Evolutionary conservation across 2,888 invertebrate genomes (phyloP).

Genomic region (Epiperipatus broadwayi): DNA sequence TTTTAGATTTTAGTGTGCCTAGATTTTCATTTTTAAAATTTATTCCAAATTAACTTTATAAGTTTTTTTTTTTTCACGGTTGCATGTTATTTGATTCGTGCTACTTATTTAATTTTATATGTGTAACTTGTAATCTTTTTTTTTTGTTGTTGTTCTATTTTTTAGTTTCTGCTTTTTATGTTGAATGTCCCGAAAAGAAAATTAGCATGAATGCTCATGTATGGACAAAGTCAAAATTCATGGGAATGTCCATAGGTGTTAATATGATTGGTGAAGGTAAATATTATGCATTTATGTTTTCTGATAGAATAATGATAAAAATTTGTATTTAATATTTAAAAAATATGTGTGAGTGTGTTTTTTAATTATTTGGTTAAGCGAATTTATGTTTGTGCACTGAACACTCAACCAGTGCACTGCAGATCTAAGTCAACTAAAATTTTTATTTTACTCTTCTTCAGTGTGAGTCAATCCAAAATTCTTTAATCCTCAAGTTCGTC

Average conservation of each 20-base stretch:
- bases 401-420: too few species aligned
- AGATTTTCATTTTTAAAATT: too few species aligned
- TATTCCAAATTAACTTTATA: conserved; percentile 11
- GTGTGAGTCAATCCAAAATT: conserved; percentile 12
- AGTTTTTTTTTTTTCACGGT: conserved; percentile 13
- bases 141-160: conserved; percentile 10
- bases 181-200: conserved; percentile 31
- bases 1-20: too few species aligned
- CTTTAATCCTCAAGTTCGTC: too few species aligned
- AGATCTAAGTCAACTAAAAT: conserved; percentile 1
- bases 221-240: conserved; percentile 34
- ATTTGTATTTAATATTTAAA: conserved; percentile 1
- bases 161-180: conserved; percentile 34
- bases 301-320: conserved; percentile 4
- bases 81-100: background rate
- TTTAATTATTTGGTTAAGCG: background rate
- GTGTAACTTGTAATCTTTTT: background rate
- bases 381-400: too few species aligned
- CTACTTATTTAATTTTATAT: background rate
- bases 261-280: conserved; percentile 30
- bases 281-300: background rate
- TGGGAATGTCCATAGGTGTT: conserved; percentile 34
- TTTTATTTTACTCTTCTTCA: conserved; percentile 17
- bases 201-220: conserved; percentile 32
- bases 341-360: background rate